These are phyloP conservation scores for Acanthurus lineatus DNA, from an alignment of 2,797 vertebrate species.

Conservation along the genomic window DNA sequence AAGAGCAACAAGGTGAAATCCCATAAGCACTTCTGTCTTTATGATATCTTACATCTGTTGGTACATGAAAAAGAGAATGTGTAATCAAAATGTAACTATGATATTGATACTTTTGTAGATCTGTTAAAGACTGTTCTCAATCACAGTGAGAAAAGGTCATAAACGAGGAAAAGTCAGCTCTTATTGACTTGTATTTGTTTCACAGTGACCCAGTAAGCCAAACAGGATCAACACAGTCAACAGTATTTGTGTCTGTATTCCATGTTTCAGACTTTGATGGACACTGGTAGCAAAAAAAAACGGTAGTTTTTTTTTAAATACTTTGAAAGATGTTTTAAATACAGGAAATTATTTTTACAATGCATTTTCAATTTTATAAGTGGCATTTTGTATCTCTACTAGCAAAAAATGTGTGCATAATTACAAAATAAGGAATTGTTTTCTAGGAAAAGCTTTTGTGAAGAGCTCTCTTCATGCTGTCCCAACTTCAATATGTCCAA, in stretches of 20 bases:
- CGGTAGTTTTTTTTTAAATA: neutral
- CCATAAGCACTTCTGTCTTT: conserved; percentile 34
- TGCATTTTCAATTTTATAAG: neutral
- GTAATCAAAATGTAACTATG: conserved; percentile 29
- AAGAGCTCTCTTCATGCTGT: conserved; percentile 70
- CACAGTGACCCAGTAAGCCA: conserved; percentile 1
- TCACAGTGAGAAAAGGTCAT: conserved; percentile 32
- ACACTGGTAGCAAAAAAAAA: neutral
- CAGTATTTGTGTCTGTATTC: neutral
- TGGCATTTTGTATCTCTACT: neutral
- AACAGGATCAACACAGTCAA: neutral
- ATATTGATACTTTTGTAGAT: conserved; percentile 17
- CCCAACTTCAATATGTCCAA: conserved; percentile 81
- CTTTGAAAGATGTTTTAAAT: neutral
- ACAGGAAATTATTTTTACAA: neutral
- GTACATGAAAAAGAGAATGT: conserved; percentile 30
- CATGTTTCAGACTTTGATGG: conserved; percentile 3
- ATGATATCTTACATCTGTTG: conserved; percentile 42
- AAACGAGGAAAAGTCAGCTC: conserved; percentile 29
- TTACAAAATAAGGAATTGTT: conserved; percentile 27
- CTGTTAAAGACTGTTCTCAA: conserved; percentile 14
- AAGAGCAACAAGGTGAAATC: conserved; percentile 60
- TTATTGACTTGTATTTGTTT: conserved; percentile 49
- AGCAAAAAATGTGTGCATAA: neutral
- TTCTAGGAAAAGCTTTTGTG: conserved; percentile 59